A percentile compares a stretch with the other conserved stretches of the same genome.
These are phyloP conservation scores for Etheostoma perlongum DNA, from an alignment of 2,797 vertebrate species.

Conservation along the genomic window DNA sequence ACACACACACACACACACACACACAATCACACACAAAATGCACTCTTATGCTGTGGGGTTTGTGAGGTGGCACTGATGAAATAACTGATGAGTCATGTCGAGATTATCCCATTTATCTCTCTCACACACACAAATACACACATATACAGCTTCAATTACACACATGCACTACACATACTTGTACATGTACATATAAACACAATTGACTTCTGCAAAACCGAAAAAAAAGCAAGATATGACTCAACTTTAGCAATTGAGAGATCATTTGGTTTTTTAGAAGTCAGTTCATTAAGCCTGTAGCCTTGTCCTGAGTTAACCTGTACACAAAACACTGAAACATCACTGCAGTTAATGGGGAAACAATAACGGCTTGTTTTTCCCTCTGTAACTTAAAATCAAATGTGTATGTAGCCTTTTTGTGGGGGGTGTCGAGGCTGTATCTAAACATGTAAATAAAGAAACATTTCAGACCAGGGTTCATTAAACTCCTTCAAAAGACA, in stretches of 20 bases:
- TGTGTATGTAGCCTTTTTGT: neutral
- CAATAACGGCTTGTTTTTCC: constrained; percentile 7
- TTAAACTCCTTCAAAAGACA: constrained; percentile 5
- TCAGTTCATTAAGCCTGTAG: constrained; percentile 38
- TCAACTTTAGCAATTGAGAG: constrained; percentile 10
- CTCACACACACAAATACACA: constrained; percentile 2
- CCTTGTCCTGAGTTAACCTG: constrained; percentile 1
- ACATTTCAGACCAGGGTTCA: constrained; percentile 1
- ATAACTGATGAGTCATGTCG: constrained; percentile 72
- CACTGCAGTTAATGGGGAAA: constrained; percentile 3
- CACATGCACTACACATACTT: constrained; percentile 9
- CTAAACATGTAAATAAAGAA: neutral
- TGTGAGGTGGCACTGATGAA: constrained; percentile 73
- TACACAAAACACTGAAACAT: neutral
- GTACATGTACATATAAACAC: neutral
- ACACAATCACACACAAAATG: constrained; percentile 14
- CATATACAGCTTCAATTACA: neutral
- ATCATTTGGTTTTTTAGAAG: constrained; percentile 25
- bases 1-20: constrained; percentile 21
- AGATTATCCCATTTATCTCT: constrained; percentile 43
- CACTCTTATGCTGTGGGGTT: constrained; percentile 44
- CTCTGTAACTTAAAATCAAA: neutral
- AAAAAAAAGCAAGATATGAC: constrained; percentile 7
- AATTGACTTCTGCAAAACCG: neutral
- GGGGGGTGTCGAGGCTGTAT: neutral